These are phyloP conservation scores for Tetrao urogallus DNA, from an alignment of 2,113 vertebrate genomes.

Conservation along the genomic window DNA sequence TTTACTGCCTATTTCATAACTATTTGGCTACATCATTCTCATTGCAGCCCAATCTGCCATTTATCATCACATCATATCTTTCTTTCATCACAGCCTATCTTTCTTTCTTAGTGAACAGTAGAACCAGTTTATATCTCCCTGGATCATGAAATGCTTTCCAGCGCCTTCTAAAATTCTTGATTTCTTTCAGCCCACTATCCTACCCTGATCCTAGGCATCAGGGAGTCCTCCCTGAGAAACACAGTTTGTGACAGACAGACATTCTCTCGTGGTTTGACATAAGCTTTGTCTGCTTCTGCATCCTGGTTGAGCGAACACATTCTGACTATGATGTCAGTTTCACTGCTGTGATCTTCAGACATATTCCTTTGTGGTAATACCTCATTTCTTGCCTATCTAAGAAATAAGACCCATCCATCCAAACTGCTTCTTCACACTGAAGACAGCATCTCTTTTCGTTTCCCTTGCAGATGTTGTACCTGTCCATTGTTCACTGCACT, in stretches of 20 bases:
- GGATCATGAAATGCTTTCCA: neutral
- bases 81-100: neutral
- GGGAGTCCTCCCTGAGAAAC: neutral
- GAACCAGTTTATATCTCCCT: neutral
- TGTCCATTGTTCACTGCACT: fast-evolving
- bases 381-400: fast-evolving
- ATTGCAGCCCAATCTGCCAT: neutral
- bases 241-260: neutral
- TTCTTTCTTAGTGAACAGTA: neutral
- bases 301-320: fast-evolving
- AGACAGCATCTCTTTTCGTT: neutral
- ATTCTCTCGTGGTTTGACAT: neutral
- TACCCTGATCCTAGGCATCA: neutral
- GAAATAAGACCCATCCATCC: neutral
- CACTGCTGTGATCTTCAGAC: fast-evolving
- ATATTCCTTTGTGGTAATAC: neutral
- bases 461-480: neutral
- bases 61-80: neutral
- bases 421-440: neutral
- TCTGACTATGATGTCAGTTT: neutral
- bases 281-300: neutral
- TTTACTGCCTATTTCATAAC: neutral
- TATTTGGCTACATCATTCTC: neutral
- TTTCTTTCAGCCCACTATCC: neutral
- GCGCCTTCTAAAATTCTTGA: neutral